phyloP scores from a whole-genome alignment of 2,888 invertebrate species.

The Laothoe populi region DNA sequence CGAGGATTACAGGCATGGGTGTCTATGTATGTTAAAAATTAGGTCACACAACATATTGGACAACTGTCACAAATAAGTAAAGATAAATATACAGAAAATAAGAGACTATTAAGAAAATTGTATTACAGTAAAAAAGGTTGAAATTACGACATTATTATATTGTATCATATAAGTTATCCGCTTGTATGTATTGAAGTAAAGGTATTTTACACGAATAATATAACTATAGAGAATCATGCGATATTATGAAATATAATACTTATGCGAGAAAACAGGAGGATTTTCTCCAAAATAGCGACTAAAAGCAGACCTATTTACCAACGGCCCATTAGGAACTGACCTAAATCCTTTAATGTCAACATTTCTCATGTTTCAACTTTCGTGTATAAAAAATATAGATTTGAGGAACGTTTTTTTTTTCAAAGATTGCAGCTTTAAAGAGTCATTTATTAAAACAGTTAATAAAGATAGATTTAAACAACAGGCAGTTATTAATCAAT shows the following conservation, averaged over 20 bases:
- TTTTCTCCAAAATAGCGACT: constrained; percentile 50
- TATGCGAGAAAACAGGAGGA: constrained; percentile 46
- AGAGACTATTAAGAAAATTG: no score
- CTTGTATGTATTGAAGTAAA: background rate
- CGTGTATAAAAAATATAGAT: constrained; percentile 42
- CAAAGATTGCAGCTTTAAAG: no score
- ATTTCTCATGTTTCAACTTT: constrained; percentile 51
- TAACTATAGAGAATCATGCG: no score
- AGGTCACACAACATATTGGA: background rate
- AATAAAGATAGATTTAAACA: background rate
- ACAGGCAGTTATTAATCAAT: background rate
- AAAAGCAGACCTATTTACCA: constrained; percentile 52
- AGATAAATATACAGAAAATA: no score
- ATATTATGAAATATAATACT: constrained; percentile 41
- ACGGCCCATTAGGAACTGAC: constrained; percentile 57
- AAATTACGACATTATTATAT: background rate
- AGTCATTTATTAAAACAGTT: background rate
- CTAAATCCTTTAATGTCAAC: constrained; percentile 57
- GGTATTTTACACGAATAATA: no score
- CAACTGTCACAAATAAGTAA: no score
- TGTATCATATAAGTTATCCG: background rate
- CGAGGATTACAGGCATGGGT: no score
- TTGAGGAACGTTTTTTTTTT: background rate
- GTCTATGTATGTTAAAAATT: no score
- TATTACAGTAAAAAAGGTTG: background rate